Conservation (phyloP, 1,140 invertebrate genomes). For the Stegodyphus dumicola region DNA sequence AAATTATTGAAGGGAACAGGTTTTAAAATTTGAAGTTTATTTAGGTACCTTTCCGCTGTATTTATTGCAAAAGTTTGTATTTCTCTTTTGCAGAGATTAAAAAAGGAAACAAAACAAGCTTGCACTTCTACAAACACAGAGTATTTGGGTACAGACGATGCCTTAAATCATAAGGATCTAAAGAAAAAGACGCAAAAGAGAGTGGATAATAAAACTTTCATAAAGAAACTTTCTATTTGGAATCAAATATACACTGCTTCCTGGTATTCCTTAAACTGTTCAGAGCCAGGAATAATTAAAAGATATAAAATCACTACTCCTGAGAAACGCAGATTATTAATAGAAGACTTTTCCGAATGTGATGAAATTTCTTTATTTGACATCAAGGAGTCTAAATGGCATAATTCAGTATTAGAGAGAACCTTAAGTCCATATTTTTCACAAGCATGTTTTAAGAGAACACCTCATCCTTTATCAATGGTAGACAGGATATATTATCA, state of each 20-base stretch:
- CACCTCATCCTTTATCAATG: not conserved
- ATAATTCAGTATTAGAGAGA: too few relatives aligned
- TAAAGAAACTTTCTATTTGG: not conserved
- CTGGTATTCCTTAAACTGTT: too few relatives aligned
- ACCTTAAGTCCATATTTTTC: not conserved
- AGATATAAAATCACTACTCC: too few relatives aligned
- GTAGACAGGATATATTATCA: not conserved
- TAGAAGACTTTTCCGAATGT: too few relatives aligned
- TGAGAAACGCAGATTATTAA: too few relatives aligned
- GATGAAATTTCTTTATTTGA: not conserved
- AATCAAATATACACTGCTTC: too few relatives aligned
- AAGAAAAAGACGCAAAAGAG: not conserved
- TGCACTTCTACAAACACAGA: not conserved
- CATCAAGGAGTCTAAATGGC: not conserved
- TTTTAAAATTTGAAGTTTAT: too few relatives aligned
- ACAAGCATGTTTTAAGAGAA: not conserved
- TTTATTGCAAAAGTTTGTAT: too few relatives aligned
- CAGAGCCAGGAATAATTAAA: too few relatives aligned
- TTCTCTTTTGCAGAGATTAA: slow-evolving; percentile 8
- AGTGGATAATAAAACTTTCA: not conserved
- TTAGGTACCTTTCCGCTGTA: too few relatives aligned
- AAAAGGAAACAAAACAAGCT: not conserved
- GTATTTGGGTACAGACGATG: not conserved
- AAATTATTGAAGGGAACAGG: too few relatives aligned
- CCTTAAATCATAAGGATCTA: not conserved